Conservation (phyloP, 2,888 invertebrate genomes). For the Mactromeris polynyma region DNA sequence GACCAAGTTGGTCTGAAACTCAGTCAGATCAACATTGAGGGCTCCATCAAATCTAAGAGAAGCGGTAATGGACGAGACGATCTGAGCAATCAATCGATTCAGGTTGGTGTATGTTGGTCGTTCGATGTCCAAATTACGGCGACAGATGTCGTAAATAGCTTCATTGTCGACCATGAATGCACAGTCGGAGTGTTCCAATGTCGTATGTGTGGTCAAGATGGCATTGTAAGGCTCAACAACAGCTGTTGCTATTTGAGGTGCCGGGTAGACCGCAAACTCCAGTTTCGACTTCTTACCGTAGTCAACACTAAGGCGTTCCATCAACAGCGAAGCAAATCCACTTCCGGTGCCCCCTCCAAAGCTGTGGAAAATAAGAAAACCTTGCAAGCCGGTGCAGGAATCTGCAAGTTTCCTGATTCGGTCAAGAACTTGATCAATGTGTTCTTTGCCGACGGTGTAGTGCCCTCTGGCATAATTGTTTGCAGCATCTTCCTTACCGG, state of each 20-base stretch:
- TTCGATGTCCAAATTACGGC: conserved; percentile 93
- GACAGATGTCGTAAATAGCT: conserved; percentile 95
- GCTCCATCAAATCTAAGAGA: conserved; percentile 88
- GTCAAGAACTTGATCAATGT: conserved; percentile 92
- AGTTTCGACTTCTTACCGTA: conserved; percentile 86
- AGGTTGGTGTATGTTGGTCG: conserved; percentile 95
- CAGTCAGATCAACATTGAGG: conserved; percentile 88
- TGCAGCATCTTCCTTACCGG: conserved; percentile 98
- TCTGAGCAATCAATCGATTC: conserved; percentile 97
- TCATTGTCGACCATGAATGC: conserved; percentile 98
- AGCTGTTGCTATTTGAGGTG: conserved; percentile 89
- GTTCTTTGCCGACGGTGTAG: conserved; percentile 96
- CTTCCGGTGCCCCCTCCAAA: conserved; percentile 86
- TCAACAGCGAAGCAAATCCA: conserved; percentile 86
- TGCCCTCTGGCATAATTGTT: conserved; percentile 99
- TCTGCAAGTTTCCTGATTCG: conserved; percentile 90
- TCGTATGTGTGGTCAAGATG: conserved; percentile 96
- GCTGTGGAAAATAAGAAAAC: conserved; percentile 86
- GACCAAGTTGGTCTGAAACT: conserved; percentile 88
- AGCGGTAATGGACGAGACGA: conserved; percentile 88
- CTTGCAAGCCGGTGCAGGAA: conserved; percentile 86
- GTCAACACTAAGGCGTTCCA: conserved; percentile 85
- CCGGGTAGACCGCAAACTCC: conserved; percentile 94
- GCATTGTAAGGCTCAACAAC: conserved; percentile 99
- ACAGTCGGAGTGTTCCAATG: conserved; percentile 96